Conservation (phyloP, 2,797 vertebrate species). For the Leptoclinus maculatus region DNA sequence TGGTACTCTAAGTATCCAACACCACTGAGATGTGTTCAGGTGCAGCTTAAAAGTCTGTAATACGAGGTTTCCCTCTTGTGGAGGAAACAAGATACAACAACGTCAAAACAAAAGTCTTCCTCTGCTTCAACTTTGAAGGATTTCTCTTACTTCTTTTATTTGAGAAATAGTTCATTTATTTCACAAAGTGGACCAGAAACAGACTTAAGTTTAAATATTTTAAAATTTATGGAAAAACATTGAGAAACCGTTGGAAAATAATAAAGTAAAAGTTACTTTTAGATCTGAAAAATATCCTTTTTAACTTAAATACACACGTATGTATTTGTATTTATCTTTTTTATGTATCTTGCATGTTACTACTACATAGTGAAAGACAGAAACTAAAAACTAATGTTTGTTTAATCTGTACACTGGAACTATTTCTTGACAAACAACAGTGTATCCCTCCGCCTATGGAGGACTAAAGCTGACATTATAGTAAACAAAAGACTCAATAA, state of each 20-base stretch:
- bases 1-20: background rate
- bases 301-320: background rate
- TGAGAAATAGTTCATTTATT: background rate
- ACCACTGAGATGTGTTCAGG: constrained; percentile 13
- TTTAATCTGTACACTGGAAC: background rate
- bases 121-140: background rate
- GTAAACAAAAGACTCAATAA: background rate
- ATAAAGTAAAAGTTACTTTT: background rate
- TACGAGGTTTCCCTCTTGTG: constrained; percentile 55
- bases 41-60: background rate
- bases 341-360: background rate
- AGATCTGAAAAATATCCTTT: background rate
- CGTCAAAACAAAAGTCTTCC: background rate
- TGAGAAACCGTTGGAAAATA: background rate
- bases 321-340: background rate
- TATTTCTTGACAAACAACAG: background rate
- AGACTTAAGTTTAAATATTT: background rate
- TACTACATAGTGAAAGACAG: background rate
- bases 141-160: background rate
- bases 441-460: background rate
- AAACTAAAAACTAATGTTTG: background rate
- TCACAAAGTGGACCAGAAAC: background rate
- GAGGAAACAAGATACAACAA: background rate
- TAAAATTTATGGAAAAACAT: background rate
- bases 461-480: background rate